phyloP scores from a whole-genome alignment of 1,140 invertebrate species.

The Pogonus chalceus region DNA sequence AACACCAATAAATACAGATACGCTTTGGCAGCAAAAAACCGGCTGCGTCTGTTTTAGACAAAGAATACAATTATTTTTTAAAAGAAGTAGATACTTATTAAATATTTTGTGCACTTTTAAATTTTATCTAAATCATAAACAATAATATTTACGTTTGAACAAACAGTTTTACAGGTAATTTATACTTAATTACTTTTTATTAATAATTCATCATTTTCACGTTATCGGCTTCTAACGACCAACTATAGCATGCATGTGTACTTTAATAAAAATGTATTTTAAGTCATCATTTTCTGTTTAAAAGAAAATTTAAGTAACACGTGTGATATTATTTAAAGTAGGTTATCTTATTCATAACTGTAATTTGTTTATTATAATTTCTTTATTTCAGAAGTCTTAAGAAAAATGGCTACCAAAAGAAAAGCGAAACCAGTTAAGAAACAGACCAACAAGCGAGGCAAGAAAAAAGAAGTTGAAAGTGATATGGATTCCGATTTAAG shows the following conservation, averaged over 20 bases:
- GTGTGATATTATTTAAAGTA: not conserved
- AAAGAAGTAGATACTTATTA: not conserved
- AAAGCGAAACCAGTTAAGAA: conserved; percentile 31
- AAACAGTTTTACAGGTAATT: too few species aligned
- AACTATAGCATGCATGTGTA: too few species aligned
- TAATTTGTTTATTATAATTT: too few species aligned
- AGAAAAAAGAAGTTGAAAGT: conserved; percentile 39
- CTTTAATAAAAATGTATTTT: too few species aligned
- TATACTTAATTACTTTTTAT: too few species aligned
- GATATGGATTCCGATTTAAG: conserved; percentile 43
- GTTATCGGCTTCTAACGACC: too few species aligned
- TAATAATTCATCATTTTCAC: too few species aligned
- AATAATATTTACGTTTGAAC: too few species aligned
- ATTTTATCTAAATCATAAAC: not conserved
- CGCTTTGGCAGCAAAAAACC: conserved; percentile 6
- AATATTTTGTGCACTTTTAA: not conserved
- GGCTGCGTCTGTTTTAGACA: conserved; percentile 6
- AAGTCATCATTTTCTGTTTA: too few species aligned
- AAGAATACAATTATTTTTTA: conserved; percentile 1
- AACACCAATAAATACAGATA: conserved; percentile 5
- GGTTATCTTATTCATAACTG: not conserved
- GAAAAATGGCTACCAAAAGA: conserved; percentile 25
- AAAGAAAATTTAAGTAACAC: too few species aligned
- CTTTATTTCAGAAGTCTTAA: too few species aligned
- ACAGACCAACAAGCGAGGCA: conserved; percentile 32